Base-by-base conservation (phyloP, 2,113 vertebrate genomes). In the Paradisaea rubra region DNA sequence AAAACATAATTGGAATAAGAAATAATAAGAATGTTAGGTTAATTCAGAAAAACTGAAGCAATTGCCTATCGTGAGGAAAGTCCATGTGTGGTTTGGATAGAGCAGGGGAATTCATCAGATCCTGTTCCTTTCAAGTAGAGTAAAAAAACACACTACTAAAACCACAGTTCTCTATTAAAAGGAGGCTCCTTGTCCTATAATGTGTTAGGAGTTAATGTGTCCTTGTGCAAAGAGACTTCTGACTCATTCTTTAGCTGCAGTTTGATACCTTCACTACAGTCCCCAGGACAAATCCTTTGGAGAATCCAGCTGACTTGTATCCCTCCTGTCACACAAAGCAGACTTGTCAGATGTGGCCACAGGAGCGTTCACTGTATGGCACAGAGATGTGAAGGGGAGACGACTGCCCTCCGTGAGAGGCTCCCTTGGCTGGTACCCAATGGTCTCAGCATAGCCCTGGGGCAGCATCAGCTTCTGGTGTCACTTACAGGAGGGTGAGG, bases 241-340 rank as follows among this genome's bases (percentile, higher is more conserved):
- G 50, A 27, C 24, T 63, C 3, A 0, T 42, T 66, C 79, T 84
- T 74, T 25, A 49, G 18, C 11, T 86, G 28, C 59, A 53, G 54
- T 42, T 61, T 86, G 28, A 57, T 27, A 19, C 33, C 68, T 63
- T 69, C 66, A 30, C 63, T 31, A 7, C 0, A 0, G 20, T 12
- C 47, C 57, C 12, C 22, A 35, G 8, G 24, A 37, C 11, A 47
- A 57, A 72, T 60, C 64, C 47, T 70, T n/a, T 47, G 45, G 45
- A 83, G 39, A 73, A 86, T 66, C 50, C 59, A 86, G 54, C 21
- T 63, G 30, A 39, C 61, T 59, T 59, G 18, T 57, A 33, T 39
- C 42, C 28, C 16, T 45, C n/a, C 45, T 6, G 1, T 39, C 24
- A 70, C 0, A 0, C 15, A 53, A 77, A 85, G 19, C 45, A 85